Percentiles rank a stretch among this genome's conserved stretches.
Conservation (phyloP, 2,113 vertebrate genomes). For the Scomber japonicus region DNA sequence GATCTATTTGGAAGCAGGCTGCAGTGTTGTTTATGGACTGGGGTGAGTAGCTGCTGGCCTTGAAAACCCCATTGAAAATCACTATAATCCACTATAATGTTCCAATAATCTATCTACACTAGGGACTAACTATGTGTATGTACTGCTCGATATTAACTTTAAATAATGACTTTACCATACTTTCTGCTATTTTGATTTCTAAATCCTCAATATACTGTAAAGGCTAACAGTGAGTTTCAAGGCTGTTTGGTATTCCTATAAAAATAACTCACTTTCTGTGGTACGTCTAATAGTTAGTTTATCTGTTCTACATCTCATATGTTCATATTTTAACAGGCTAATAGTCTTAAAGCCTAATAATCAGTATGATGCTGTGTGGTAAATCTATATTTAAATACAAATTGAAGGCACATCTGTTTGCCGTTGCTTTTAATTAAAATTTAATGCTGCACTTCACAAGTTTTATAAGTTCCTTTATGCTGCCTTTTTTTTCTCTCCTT, state of each 20-base stretch:
- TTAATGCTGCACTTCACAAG: too few species aligned
- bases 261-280: not conserved
- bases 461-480: too few species aligned
- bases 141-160: constrained; percentile 50
- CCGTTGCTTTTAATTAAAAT: too few species aligned
- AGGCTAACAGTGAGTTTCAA: constrained; percentile 3
- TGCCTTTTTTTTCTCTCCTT: too few species aligned
- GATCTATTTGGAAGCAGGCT: constrained; percentile 62
- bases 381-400: too few species aligned
- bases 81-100: constrained; percentile 51
- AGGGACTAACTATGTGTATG: constrained; percentile 43
- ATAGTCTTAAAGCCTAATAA: too few species aligned
- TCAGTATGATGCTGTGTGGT: too few species aligned
- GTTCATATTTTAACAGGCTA: not conserved
- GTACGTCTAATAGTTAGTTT: constrained; percentile 1
- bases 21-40: constrained; percentile 88
- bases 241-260: constrained; percentile 9
- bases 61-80: constrained; percentile 70
- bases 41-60: constrained; percentile 86
- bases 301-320: not conserved
- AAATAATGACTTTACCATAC: constrained; percentile 41
- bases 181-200: constrained; percentile 38
- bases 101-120: constrained; percentile 61
- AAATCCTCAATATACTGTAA: constrained; percentile 27
- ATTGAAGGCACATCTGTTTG: too few species aligned